phyloP scores from a whole-genome alignment of 2,888 invertebrate species.

The Chironomus riparius region DNA sequence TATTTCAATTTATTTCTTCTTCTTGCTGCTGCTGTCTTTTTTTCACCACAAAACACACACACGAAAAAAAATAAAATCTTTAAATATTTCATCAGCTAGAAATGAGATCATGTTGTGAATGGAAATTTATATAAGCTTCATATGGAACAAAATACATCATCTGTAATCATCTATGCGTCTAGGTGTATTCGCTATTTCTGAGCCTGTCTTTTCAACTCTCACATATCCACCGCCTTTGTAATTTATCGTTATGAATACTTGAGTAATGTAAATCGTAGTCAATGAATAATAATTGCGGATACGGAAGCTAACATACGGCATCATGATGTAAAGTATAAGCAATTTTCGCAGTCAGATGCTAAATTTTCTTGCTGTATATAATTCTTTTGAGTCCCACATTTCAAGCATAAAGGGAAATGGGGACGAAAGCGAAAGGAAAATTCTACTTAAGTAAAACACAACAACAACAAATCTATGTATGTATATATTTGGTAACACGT shows the following conservation, averaged over 20 bases:
- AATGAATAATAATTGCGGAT: slow-evolving; percentile 25
- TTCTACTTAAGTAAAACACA: neutral
- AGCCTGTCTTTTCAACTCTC: neutral
- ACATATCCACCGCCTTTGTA: neutral
- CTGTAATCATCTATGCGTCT: slow-evolving; percentile 3
- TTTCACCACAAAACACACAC: neutral
- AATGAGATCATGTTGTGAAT: neutral
- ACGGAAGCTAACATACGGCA: slow-evolving; percentile 7
- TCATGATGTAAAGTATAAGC: neutral
- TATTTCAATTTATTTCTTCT: neutral
- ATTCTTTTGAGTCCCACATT: neutral
- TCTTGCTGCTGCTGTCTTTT: neutral
- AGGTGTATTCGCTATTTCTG: neutral
- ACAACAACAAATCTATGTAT: slow-evolving; percentile 1
- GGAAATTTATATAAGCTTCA: neutral
- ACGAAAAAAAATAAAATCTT: neutral
- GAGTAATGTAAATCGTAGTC: slow-evolving; percentile 24
- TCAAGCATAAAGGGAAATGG: neutral
- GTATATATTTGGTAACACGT: neutral
- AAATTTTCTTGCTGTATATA: neutral
- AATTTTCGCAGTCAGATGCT: neutral
- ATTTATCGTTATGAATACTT: slow-evolving; percentile 22
- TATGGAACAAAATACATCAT: neutral
- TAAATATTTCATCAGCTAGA: neutral
- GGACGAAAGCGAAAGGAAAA: neutral